Conservation (phyloP, 2,888 invertebrate species). For the Drosophila sordidula region DNA sequence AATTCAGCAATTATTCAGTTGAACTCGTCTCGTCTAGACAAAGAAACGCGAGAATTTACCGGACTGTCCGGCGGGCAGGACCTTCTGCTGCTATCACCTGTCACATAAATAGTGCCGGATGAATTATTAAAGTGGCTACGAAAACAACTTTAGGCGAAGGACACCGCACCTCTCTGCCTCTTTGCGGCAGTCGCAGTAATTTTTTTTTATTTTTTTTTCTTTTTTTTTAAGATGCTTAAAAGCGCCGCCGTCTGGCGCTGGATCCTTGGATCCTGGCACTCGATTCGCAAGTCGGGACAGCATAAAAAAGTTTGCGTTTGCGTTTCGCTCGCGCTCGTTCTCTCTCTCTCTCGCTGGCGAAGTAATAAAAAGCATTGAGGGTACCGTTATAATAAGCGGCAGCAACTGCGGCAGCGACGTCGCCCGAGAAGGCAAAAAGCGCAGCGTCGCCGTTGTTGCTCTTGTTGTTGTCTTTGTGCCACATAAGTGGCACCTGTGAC, state of each 20-base stretch:
- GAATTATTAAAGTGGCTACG: conserved; percentile 73
- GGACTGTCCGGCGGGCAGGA: conserved; percentile 32
- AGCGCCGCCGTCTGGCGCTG: conserved; percentile 61
- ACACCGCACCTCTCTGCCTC: background rate
- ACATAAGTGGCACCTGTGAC: conserved; percentile 79
- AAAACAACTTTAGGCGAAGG: conserved; percentile 49
- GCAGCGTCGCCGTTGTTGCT: conserved; percentile 29
- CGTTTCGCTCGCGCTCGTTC: background rate
- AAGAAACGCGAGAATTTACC: conserved; percentile 15
- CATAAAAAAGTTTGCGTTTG: conserved; percentile 68
- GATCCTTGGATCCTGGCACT: conserved; percentile 26
- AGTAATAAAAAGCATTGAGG: conserved; percentile 63
- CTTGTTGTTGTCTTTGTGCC: conserved; percentile 47
- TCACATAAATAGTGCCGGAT: conserved; percentile 77
- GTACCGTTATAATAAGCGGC: conserved; percentile 58
- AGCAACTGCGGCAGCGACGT: conserved; percentile 31
- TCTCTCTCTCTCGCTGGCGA: conserved; percentile 12
- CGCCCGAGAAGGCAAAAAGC: conserved; percentile 36
- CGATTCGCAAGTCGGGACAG: conserved; percentile 55
- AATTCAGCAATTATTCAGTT: conserved; percentile 38
- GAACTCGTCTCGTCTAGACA: conserved; percentile 39
- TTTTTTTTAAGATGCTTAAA: conserved; percentile 76
- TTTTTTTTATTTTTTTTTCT: conserved; percentile 17
- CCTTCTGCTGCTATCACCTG: conserved; percentile 76
- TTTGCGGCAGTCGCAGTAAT: conserved; percentile 24